Evolutionary conservation across 2,797 vertebrate genomes (phyloP).

Genomic region (Iguana delicatissima): DNA sequence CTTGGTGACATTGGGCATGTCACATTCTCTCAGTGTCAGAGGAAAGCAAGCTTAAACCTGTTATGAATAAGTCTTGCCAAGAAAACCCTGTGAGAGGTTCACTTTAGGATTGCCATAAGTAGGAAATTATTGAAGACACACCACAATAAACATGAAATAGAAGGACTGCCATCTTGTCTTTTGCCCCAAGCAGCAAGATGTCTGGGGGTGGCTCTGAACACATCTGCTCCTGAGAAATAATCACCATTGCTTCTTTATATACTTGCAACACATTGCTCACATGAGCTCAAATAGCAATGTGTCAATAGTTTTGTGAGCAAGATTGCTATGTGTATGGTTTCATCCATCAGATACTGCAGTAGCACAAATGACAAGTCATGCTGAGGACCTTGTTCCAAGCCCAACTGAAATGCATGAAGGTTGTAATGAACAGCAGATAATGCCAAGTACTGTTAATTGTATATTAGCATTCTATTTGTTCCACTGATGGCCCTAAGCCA

Average conservation of each 20-base stretch:
- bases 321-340: not conserved
- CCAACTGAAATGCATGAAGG: not conserved
- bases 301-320: not conserved
- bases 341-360: not conserved
- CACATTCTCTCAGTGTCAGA: too few relatives aligned
- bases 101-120: too few relatives aligned
- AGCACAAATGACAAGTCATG: not conserved
- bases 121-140: too few relatives aligned
- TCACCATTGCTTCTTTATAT: not conserved
- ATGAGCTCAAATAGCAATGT: not conserved
- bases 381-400: not conserved
- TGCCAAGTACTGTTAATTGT: conserved; percentile 49
- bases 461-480: conserved; percentile 63
- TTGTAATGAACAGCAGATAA: not conserved
- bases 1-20: too few relatives aligned
- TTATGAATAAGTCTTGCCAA: too few relatives aligned
- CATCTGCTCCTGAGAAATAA: not conserved
- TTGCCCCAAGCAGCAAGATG: too few relatives aligned
- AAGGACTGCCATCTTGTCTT: too few relatives aligned
- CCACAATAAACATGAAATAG: too few relatives aligned
- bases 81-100: too few relatives aligned
- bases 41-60: too few relatives aligned
- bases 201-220: too few relatives aligned
- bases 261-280: not conserved
- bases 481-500: conserved; percentile 65